Base-by-base conservation (phyloP, 92 coral and sea anemone species). In the Palythoa heliodiscus region DNA sequence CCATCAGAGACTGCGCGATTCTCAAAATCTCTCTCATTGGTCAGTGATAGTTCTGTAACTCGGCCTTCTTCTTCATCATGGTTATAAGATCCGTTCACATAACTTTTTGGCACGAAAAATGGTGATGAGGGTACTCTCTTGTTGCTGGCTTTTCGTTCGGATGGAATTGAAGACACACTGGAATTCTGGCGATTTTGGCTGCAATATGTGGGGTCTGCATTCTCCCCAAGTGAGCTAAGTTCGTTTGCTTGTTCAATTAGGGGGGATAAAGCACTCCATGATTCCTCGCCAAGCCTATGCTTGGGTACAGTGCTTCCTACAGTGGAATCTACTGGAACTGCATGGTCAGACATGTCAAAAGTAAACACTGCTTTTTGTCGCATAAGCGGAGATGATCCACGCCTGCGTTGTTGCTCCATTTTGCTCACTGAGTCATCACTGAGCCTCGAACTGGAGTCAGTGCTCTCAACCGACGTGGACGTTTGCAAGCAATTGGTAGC, bases 321-420 rank as follows among this genome's bases (percentile, higher is more conserved):
- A 17, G 79, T 43, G 9, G 91, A 82, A 20, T 77, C 92, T 6
- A 82, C 63, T 47, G 76, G 86, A 29, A 73, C 87, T n/a, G 37
- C 24, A 20, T 89, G 92, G 55, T 92, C 95, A 14, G 91, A 71
- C 86, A 75, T 88, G 83, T 94, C 96, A 72, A 91, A 90, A 12
- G 93, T 91, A 78, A 94, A 92, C 7, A 96, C 94, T 39, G 98
- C 98, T 63, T 83, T 96, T 48, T 96, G 98, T 69, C 98, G 98
- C 75, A 93, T 91, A 35, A 96, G 89, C 13, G 98, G 96, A 7
- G 98, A 94, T 23, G 98, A 96, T 8, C 95, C 93, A 43, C 95
- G 93, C 88, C 89, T 93, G 71, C 93, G 91, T 38, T 89, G 88
- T 2, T 70, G 88, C 14, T 91, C 92, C 81, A 90, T 88, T 37